Percentiles rank a stretch among this genome's conserved stretches.
These are phyloP conservation scores for Trichopria drosophilae DNA, from an alignment of 2,888 invertebrate species.

Conservation along the genomic window DNA sequence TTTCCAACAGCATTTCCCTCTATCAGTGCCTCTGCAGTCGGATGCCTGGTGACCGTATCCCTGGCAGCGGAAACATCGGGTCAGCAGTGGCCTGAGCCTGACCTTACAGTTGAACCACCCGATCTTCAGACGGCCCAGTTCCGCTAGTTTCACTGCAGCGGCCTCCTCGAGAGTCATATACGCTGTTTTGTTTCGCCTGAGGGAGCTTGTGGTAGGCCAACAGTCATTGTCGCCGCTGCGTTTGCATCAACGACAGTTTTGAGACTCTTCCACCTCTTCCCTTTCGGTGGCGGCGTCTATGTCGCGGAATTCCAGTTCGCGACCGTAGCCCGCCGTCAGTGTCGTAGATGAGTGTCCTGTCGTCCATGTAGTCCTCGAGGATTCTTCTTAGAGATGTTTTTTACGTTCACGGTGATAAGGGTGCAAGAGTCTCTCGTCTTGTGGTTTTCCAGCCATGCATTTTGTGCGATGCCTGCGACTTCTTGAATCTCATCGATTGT, in stretches of 20 bases:
- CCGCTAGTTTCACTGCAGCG: not conserved
- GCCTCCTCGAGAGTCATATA: not conserved
- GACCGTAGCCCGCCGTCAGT: too few species aligned
- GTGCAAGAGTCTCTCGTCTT: conserved; percentile 12
- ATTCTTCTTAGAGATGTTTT: conserved; percentile 26
- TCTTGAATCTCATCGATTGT: conserved; percentile 28
- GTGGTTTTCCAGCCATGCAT: conserved; percentile 18
- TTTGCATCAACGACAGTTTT: conserved; percentile 3
- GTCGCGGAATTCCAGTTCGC: not conserved
- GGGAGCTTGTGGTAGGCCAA: conserved; percentile 13
- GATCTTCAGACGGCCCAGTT: not conserved
- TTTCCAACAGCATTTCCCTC: not conserved
- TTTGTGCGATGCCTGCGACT: conserved; percentile 20
- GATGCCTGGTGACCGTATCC: not conserved
- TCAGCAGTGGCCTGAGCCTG: conserved; percentile 10
- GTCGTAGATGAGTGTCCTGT: too few species aligned
- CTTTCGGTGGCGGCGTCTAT: conserved; percentile 14
- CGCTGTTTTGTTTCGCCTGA: not conserved
- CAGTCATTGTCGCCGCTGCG: not conserved
- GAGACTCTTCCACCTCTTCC: conserved; percentile 23
- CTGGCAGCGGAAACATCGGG: not conserved
- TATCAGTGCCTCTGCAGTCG: not conserved
- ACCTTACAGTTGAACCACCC: conserved; percentile 7
- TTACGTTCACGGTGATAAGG: conserved; percentile 25
- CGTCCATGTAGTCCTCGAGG: too few species aligned